A percentile compares a stretch with the other conserved stretches of the same genome.
Evolutionary conservation across 2,888 invertebrate genomes (phyloP).

Genomic region (Cryptophagus acutangulus): DNA sequence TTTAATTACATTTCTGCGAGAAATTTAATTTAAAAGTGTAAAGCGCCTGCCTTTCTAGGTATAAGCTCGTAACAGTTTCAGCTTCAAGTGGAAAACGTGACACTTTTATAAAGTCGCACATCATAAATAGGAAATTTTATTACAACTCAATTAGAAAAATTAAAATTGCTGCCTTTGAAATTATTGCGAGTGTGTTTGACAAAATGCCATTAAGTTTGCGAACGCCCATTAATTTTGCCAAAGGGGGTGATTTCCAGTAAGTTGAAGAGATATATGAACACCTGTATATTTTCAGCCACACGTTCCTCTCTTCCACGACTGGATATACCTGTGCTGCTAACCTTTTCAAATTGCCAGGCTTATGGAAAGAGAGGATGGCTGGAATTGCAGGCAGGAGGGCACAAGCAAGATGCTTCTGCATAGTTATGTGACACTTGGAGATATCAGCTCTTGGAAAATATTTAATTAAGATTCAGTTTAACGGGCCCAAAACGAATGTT

Average conservation of each 20-base stretch:
- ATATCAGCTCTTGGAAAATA: slow-evolving; percentile 48
- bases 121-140: too few species aligned
- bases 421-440: slow-evolving; percentile 50
- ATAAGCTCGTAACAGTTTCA: too few species aligned
- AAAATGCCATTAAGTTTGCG: slow-evolving; percentile 15
- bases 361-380: slow-evolving; percentile 1
- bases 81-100: too few species aligned
- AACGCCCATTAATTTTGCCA: slow-evolving; percentile 14
- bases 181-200: slow-evolving; percentile 17
- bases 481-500: slow-evolving; percentile 43
- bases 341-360: slow-evolving; percentile 11
- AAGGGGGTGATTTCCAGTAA: slow-evolving; percentile 9
- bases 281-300: slow-evolving; percentile 23
- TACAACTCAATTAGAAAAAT: too few species aligned
- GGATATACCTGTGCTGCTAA: slow-evolving; percentile 13
- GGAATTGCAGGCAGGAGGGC: slow-evolving; percentile 1
- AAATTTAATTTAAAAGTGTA: too few species aligned
- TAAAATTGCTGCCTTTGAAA: too few species aligned
- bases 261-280: slow-evolving; percentile 17
- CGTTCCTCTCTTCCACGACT: slow-evolving; percentile 25
- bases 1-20: too few species aligned
- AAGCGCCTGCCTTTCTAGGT: too few species aligned
- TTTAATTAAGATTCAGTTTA: slow-evolving; percentile 49
- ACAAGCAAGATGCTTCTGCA: slow-evolving; percentile 37
- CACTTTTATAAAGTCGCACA: too few species aligned